Base-by-base conservation (phyloP, 2,797 vertebrate genomes). In the Gobionotothen gibberifrons region DNA sequence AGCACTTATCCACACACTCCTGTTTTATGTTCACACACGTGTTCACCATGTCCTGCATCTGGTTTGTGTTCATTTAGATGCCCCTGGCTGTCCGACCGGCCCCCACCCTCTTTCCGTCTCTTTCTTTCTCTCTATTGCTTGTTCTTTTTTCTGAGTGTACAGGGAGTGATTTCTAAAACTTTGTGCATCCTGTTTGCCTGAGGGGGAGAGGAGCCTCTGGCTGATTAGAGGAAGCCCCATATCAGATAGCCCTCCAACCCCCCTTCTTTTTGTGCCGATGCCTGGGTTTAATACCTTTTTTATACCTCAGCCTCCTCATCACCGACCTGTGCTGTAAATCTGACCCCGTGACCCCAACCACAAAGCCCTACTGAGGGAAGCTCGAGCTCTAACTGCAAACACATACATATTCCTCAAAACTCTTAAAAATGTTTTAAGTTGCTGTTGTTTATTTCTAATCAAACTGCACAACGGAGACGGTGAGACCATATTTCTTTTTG, bases 61-160 rank as follows among this genome's bases (percentile, higher is more conserved):
- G 90, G 76, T 79, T 89, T 78, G 78, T 86, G 90, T 93, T 92
- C 89, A 76, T 87, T 89, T 85, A 82, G 82, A 92, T 89, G 89
- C 86, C 81, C 40, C 72, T 69, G 81, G 87, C 87, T 78, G 81
- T 79, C 86, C 75, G 22, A 63, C 44, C 61, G 3, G 1, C 43
- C 15, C 46, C 55, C 58, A 17, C 59, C 59, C 71, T 1, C 32
- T 62, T 42, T 15, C 43, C 29, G 7, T 36, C 60, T 29, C 42
- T 69, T n/a, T 44, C 3, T n/a, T 29, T 73, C 32, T 43, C 15
- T 26, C 51, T 32, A 17, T 65, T 17, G 32, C 16, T 52, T 32
- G 16, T n/a, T 65, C 74, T 42, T 29, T 62, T 19, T 49, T 43
- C 72, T 40, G 54, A 69, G 59, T 42, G 58, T 73, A 68, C 40